Evolutionary conservation across 2,113 vertebrate genomes (phyloP), one percentile per base, ranked within the genome.

Genomic region (Cavia aperea): DNA sequence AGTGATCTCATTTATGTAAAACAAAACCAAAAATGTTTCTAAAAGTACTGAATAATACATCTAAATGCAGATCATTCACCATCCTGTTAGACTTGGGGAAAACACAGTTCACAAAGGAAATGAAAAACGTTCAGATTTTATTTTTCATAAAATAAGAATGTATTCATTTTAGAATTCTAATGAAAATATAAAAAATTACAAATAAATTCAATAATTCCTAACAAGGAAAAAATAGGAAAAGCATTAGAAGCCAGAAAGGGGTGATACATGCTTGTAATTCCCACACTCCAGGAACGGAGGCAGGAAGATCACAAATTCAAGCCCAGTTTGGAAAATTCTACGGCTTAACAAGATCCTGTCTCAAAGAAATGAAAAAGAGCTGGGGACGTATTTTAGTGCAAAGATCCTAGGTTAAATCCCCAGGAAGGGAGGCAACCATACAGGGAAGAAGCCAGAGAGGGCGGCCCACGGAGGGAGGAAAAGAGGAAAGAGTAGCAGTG

Each of bases 121-220:
- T 49, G 21, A 93, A 93, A 86, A 72, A 16, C 36, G 88, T 88
- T 93, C 46, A 54, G 18, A 36, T 90, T 75, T 75, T 70, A 58
- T 79, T 88, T 86, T 77, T 58, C 39, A n/a, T 46, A 65, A 79
- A 36, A 51, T 70, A 63, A 70, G 26, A 72, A 89, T 65, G 39
- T 75, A 62, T 62, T 82, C 12, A 60, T 62, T 62, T 82, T 29
- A 62, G 46, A 33, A 23, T 81, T 91, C 83, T 82, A 78, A 72
- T 15, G 90, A 88, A 88, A 49, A 88, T 43, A 79, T 84, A 91
- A 90, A 90, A 43, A 46, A 84, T 65, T 70, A 91, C 18, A 78
- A 72, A 93, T 78, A 84, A n/a, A 11, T 39, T 24, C 9, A 75
- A 26, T 75, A 24, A 75, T 75, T 75, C 43, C 46, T 46, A 24